These are phyloP conservation scores for Aphelenchoides avenae DNA, from an alignment of 1,140 invertebrate species.

Conservation along the genomic window DNA sequence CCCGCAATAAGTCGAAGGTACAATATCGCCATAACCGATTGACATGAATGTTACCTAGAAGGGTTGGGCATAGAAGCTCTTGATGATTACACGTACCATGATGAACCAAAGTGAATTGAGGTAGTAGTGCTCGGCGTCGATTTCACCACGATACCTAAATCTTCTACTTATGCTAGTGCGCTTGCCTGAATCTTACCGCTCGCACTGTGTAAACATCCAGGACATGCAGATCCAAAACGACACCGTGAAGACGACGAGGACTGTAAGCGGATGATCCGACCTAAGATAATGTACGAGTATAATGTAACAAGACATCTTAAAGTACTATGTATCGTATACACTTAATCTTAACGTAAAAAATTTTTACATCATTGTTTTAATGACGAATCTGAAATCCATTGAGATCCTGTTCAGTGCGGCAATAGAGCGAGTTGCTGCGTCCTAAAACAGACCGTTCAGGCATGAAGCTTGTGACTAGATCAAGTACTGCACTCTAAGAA, in stretches of 20 bases:
- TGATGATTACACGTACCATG: conserved; percentile 41
- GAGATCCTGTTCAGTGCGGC: conserved; percentile 58
- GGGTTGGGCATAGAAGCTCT: conserved; percentile 1
- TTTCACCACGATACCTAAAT: conserved; percentile 22
- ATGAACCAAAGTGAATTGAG: conserved; percentile 66
- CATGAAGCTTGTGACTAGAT: conserved; percentile 10
- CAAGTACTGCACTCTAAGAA: background rate
- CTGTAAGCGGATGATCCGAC: conserved; percentile 57
- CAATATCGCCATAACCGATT: conserved; percentile 58
- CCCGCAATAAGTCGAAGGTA: conserved; percentile 54
- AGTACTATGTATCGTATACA: too few relatives aligned
- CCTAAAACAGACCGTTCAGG: too few relatives aligned
- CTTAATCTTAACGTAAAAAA: conserved; percentile 21
- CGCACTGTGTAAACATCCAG: conserved; percentile 58
- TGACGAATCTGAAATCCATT: conserved; percentile 59
- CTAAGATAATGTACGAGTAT: too few relatives aligned
- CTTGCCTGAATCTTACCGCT: conserved; percentile 39
- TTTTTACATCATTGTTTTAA: conserved; percentile 58
- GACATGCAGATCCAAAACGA: conserved; percentile 59
- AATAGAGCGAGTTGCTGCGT: conserved; percentile 53
- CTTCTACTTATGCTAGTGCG: too few relatives aligned
- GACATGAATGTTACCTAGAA: conserved; percentile 59
- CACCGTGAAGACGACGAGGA: conserved; percentile 55
- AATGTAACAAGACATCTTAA: too few relatives aligned
- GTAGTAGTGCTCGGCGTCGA: conserved; percentile 61